These are phyloP conservation scores for Esox lucius DNA, from an alignment of 2,797 vertebrate genomes.

Conservation along the genomic window DNA sequence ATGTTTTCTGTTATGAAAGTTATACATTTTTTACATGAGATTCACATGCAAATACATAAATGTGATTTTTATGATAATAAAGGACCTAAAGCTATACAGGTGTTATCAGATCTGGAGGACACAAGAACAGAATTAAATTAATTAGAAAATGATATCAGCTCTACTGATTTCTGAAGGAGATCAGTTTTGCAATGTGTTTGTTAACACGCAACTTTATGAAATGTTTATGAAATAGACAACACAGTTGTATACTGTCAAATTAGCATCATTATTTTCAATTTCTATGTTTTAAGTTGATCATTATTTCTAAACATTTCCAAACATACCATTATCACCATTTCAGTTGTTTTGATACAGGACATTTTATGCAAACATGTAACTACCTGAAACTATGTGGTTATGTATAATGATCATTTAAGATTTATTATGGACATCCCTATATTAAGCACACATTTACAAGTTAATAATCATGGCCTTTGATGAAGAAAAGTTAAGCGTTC, in stretches of 20 bases:
- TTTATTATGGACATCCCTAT: not conserved
- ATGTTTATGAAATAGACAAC: conserved; percentile 4
- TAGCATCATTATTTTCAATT: not conserved
- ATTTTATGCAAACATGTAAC: not conserved
- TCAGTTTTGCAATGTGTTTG: not conserved
- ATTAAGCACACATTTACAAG: not conserved
- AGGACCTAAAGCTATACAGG: not conserved
- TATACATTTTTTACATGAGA: not conserved
- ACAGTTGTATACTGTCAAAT: not conserved
- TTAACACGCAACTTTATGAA: not conserved
- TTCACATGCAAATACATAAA: not conserved
- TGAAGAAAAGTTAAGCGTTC: not conserved
- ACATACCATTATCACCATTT: not conserved
- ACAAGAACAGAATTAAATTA: not conserved
- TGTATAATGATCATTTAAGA: not conserved
- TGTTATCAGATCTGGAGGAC: not conserved
- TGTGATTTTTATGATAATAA: not conserved
- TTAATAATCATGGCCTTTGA: not conserved
- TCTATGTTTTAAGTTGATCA: not conserved
- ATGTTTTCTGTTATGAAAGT: not conserved
- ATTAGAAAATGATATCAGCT: not conserved
- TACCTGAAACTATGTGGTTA: not conserved
- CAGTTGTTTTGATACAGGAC: not conserved
- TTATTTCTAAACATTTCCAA: not conserved
- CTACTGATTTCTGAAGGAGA: not conserved